Conservation (phyloP, 2,888 invertebrate genomes). For the Crossocerus cetratus region DNA sequence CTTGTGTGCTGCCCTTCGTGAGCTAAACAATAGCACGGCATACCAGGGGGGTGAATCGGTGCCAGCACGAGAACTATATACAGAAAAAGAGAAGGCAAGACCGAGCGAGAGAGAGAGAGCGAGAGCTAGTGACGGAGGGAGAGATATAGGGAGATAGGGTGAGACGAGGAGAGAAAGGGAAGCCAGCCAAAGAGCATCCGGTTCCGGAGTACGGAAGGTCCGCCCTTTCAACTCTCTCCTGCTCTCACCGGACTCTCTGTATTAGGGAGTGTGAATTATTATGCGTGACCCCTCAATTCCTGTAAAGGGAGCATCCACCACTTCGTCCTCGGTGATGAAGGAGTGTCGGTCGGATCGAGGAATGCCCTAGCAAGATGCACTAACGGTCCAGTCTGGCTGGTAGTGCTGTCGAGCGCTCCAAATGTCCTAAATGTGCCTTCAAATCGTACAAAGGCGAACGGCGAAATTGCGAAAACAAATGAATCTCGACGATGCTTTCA, state of each 20-base stretch:
- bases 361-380: conserved; percentile 6
- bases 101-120: not conserved
- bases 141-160: not conserved
- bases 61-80: too few species aligned
- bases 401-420: not conserved
- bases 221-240: conserved; percentile 31
- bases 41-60: not conserved
- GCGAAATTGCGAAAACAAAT: not conserved
- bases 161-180: conserved; percentile 24
- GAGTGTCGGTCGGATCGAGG: conserved; percentile 13
- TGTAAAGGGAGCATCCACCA: conserved; percentile 27
- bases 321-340: conserved; percentile 20
- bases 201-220: conserved; percentile 45
- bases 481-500: not conserved
- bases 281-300: conserved; percentile 34
- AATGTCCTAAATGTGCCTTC: not conserved
- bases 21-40: conserved; percentile 39
- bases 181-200: conserved; percentile 58
- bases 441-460: not conserved
- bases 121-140: not conserved
- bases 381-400: not conserved
- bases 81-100: too few species aligned
- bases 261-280: conserved; percentile 35
- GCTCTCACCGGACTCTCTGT: conserved; percentile 14
- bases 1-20: conserved; percentile 38